Base-by-base conservation (phyloP, 1,140 invertebrate genomes). In the Zaprionus capensis region DNA sequence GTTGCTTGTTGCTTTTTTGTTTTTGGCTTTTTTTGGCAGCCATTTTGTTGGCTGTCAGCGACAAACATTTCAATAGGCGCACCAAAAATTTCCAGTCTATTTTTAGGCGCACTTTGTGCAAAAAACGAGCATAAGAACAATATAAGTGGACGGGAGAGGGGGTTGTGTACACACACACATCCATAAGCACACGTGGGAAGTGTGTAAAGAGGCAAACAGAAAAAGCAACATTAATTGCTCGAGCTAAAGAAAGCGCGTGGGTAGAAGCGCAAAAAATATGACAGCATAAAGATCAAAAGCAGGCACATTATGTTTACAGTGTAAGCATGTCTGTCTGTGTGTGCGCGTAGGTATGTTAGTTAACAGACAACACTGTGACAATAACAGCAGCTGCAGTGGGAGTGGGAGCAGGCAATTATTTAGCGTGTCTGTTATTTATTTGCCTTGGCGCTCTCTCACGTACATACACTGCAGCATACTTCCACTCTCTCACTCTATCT, bases 11-110 rank as follows among this genome's bases (percentile, higher is more conserved):
- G n/a, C 34, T 46, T 17, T 46, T 46, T 34, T 11, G 31, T 34
- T 46, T 7, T 7, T 38, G 36, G 12, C 36, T 38, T 38, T 38
- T 38, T 73, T 59, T 70, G 51, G 59, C 56, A 49, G 63, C 49
- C 70, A 72, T 76, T 76, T 76, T 71, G 56, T 71, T 65, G 57
- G 41, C 76, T 68, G 77, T 79, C 71, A 69, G 34, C 41, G 41
- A 49, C 68, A 78, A 88, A 75, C 64, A 81, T 88, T 88, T 88
- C 75, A 82, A 87, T 87, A 84, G 81, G 73, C 62, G 69, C 84
- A 73, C 77, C 41, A 46, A 51, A 76, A 88, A 88, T 84, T 75
- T 75, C 62, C 59, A 76, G 81, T 84, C 84, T 88, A 88, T 88
- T 88, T 88, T 84, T 70, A 82, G 84, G 65, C 71, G 65, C 71